These are phyloP conservation scores for Pogonomyrmex californicus DNA, from an alignment of 1,140 invertebrate genomes.

Conservation along the genomic window DNA sequence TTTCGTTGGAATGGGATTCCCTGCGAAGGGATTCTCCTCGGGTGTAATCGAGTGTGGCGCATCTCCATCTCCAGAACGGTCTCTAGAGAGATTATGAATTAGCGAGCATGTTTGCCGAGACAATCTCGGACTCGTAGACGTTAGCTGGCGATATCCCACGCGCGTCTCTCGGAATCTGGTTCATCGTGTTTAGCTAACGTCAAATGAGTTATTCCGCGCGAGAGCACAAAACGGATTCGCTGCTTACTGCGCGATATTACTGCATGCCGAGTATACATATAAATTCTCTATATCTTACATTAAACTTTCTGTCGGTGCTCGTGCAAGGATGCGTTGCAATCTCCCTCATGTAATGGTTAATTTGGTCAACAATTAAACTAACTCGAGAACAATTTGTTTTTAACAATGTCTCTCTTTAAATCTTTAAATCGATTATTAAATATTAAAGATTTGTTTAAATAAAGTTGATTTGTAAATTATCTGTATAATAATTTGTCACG, in stretches of 20 bases:
- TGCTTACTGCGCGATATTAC: conserved; percentile 35
- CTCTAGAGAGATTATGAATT: conserved; percentile 60
- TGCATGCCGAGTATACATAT: conserved; percentile 20
- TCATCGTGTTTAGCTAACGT: conserved; percentile 49
- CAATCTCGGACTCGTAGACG: conserved; percentile 60
- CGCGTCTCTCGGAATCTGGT: conserved; percentile 23
- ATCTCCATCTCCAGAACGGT: conserved; percentile 38
- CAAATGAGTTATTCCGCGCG: conserved; percentile 52
- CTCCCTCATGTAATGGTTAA: not conserved
- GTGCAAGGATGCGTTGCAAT: not conserved
- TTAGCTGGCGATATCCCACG: conserved; percentile 26
- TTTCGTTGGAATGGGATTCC: conserved; percentile 23
- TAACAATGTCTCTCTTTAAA: not conserved
- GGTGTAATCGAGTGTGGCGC: conserved; percentile 50
- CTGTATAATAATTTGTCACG: not conserved
- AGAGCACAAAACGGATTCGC: conserved; percentile 45
- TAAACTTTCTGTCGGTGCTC: not conserved
- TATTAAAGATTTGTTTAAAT: not conserved
- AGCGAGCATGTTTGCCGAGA: conserved; percentile 50
- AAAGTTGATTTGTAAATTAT: not conserved
- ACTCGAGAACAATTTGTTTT: too few relatives aligned
- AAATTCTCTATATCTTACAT: conserved; percentile 45
- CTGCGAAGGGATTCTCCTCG: conserved; percentile 38
- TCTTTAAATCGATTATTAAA: not conserved
- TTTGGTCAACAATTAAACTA: not conserved